phyloP scores from a whole-genome alignment of 2,113 vertebrate genomes.

The Calyptommatus sinebrachiatus region DNA sequence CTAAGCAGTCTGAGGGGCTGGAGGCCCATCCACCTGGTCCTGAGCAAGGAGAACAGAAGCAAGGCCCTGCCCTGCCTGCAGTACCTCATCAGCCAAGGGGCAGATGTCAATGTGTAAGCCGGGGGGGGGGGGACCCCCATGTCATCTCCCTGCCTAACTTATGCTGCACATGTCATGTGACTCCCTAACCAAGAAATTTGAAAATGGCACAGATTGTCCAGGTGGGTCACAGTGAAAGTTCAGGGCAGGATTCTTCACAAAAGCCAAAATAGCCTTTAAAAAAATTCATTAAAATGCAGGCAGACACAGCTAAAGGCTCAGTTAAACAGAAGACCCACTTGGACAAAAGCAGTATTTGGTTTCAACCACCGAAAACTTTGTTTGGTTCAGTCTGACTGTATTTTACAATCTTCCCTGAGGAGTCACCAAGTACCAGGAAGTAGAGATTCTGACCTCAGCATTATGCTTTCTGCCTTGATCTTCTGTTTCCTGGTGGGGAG shows the following conservation, averaged over 20 bases:
- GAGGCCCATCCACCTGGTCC: conserved; percentile 62
- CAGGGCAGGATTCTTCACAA: too few species aligned
- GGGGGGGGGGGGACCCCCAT: too few species aligned
- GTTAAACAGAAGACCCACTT: not conserved
- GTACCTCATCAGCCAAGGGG: conserved; percentile 57
- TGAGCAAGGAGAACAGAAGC: conserved; percentile 31
- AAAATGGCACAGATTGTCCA: not conserved
- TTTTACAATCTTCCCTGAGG: not conserved
- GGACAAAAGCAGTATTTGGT: not conserved
- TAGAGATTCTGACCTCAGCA: too few species aligned
- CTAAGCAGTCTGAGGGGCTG: conserved; percentile 39
- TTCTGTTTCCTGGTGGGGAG: not conserved
- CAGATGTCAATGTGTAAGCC: conserved; percentile 54
- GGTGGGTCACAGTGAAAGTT: not conserved
- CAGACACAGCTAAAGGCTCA: not conserved
- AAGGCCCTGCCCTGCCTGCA: conserved; percentile 49
- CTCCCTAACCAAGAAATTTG: not conserved
- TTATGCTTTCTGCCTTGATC: not conserved
- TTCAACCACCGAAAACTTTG: not conserved
- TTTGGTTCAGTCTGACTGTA: not conserved
- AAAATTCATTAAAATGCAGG: too few species aligned
- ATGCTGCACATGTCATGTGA: too few species aligned
- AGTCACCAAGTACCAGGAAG: not conserved
- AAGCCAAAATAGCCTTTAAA: not conserved
- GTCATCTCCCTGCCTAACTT: too few species aligned